Evolutionary conservation across 2,797 vertebrate genomes (phyloP), one percentile per base, ranked within the genome.

Genomic region (Falco naumanni): DNA sequence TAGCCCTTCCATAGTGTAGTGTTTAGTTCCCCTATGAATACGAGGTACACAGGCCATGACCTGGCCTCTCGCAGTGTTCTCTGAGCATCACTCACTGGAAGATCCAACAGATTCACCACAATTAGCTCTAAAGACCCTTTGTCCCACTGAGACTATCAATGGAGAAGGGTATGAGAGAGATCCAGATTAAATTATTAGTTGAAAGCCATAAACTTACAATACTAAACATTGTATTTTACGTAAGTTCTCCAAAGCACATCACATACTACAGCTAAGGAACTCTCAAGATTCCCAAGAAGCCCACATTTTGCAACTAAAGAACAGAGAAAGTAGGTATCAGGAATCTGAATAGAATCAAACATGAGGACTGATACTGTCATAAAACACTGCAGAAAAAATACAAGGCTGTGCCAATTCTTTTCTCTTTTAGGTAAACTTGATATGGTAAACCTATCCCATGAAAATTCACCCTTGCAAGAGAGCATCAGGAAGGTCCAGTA

Each of bases 21-120:
- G 10, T 33, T 81, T 43, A 37, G 41, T 0, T 77, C 5, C 5
- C 34, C 24, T 33, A 5, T 0, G 0, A 70, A 45, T 6, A 60
- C 0, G 0, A 15, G 31, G 31, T 13, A 65, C 5, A 9, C 3
- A 53, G 12, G 45, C 22, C 61, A 50, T 1, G 3, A 66, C 13
- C 37, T 18, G 22, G 41, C 12, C 47, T 41, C 47, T 68, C 34
- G 24, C 64, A 37, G 24, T 12, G 6, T 24, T 50, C 33, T 37
- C 61, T 39, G 50, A 69, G 64, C 31, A 57, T 29, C 10, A 0
- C 34, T 34, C 48, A 39, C 16, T 45, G n/a, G 5, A 13, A 79
- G 39, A 26, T 66, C 37, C 47, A 45, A 71, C 15, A 45, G 16
- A 75, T 20, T 24, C 50, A 70, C 26, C 20, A 29, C 19, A 21